Conservation (phyloP, 2,888 invertebrate genomes). For the Sarcophaga subvicina region DNA sequence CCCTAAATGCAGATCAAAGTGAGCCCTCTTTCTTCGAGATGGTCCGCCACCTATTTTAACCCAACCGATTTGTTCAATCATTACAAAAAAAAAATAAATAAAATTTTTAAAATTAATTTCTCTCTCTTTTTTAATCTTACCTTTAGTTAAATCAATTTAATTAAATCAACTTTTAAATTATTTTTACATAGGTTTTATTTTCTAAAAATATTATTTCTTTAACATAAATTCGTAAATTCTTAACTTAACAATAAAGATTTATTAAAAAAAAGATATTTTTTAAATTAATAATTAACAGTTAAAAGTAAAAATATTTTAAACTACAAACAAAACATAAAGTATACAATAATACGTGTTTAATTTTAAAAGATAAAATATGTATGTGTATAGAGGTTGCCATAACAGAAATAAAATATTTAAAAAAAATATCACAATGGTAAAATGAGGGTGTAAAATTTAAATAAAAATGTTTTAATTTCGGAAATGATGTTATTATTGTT, state of each 20-base stretch:
- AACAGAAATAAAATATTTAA: conserved; percentile 41
- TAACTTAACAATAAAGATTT: conserved; percentile 19
- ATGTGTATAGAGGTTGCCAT: not conserved
- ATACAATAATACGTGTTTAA: not conserved
- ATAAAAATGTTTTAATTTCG: not conserved
- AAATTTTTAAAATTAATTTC: too few relatives aligned
- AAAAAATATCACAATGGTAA: conserved; percentile 60
- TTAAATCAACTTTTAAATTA: not conserved
- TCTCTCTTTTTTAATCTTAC: too few relatives aligned
- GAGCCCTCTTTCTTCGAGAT: too few relatives aligned
- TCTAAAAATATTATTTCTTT: conserved; percentile 9
- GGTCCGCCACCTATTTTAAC: too few relatives aligned
- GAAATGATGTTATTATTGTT: conserved; percentile 4
- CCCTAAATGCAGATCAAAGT: too few relatives aligned
- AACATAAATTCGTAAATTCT: conserved; percentile 55
- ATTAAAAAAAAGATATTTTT: not conserved
- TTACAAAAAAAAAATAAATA: too few relatives aligned
- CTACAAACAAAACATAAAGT: conserved; percentile 31
- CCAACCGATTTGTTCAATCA: too few relatives aligned
- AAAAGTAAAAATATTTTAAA: not conserved
- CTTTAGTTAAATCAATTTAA: too few relatives aligned
- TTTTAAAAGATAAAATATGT: too few relatives aligned
- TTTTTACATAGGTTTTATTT: conserved; percentile 9
- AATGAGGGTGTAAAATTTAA: not conserved
- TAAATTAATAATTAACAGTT: too few relatives aligned